Evolutionary conservation across 2,113 vertebrate genomes (phyloP).

Genomic region (Epinephelus lanceolatus): DNA sequence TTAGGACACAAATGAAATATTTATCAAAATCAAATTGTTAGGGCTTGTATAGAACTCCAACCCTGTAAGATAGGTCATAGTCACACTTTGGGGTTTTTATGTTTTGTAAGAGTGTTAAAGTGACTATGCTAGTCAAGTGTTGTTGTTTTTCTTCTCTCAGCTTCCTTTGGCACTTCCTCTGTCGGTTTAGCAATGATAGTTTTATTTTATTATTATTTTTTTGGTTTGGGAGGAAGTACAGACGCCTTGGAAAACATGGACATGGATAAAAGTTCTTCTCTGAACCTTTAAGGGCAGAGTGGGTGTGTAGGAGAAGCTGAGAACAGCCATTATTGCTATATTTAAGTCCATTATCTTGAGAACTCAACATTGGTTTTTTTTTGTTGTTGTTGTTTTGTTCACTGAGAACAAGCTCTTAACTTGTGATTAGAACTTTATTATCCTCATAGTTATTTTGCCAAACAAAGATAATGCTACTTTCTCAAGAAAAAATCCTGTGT

Average conservation of each 20-base stretch:
- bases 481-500: not conserved
- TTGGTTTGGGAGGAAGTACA: slow-evolving; percentile 18
- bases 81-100: slow-evolving; percentile 89
- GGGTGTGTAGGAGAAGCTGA: slow-evolving; percentile 15
- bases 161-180: slow-evolving; percentile 53
- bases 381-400: not conserved
- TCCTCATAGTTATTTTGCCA: not conserved
- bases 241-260: not conserved
- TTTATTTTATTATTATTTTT: slow-evolving; percentile 9
- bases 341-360: not conserved
- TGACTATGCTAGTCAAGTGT: slow-evolving; percentile 89
- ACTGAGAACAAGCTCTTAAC: not conserved
- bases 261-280: not conserved
- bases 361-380: slow-evolving; percentile 18
- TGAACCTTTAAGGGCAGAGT: slow-evolving; percentile 32
- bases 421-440: not conserved
- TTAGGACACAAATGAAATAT: slow-evolving; percentile 70
- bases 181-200: slow-evolving; percentile 32
- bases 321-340: slow-evolving; percentile 33
- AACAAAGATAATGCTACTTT: not conserved
- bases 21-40: slow-evolving; percentile 90
- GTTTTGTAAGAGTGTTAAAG: slow-evolving; percentile 92
- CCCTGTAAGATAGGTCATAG: slow-evolving; percentile 90
- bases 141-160: slow-evolving; percentile 83
- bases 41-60: slow-evolving; percentile 84